Percentiles rank a stretch among this genome's conserved stretches.
Evolutionary conservation across 1,140 invertebrate species (phyloP).

Genomic region (Drosophila mojavensis): DNA sequence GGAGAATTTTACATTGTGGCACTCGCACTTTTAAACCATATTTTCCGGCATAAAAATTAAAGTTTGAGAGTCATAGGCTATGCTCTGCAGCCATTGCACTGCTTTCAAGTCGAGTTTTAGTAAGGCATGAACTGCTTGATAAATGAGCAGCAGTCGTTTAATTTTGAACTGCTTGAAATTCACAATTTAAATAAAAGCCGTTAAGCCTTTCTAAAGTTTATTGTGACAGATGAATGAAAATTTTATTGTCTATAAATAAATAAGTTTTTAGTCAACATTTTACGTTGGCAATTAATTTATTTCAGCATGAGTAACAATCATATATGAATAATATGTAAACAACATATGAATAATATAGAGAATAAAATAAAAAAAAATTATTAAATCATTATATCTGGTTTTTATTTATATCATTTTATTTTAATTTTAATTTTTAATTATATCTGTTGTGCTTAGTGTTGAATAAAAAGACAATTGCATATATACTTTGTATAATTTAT

Average conservation of each 20-base stretch:
- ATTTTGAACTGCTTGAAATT: background rate
- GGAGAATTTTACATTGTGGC: background rate
- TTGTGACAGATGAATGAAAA: no score
- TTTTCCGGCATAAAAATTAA: background rate
- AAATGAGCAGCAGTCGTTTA: background rate
- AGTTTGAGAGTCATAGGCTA: slow-evolving; percentile 1
- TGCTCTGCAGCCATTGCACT: background rate
- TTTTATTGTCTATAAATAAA: background rate
- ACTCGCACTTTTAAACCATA: background rate
- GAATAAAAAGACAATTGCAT: no score
- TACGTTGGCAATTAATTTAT: background rate
- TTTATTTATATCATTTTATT: no score
- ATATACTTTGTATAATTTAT: no score
- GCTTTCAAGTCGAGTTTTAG: background rate
- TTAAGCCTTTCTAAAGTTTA: background rate
- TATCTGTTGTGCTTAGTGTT: no score
- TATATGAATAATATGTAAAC: no score
- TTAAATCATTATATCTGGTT: no score
- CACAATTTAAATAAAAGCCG: background rate
- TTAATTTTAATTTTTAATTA: no score
- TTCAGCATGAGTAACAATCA: no score
- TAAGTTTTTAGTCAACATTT: background rate
- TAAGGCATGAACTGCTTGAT: background rate
- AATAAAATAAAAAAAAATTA: no score
- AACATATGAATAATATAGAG: no score